These are phyloP conservation scores for Calycopis cecrops DNA, from an alignment of 1,140 invertebrate genomes.

Conservation along the genomic window DNA sequence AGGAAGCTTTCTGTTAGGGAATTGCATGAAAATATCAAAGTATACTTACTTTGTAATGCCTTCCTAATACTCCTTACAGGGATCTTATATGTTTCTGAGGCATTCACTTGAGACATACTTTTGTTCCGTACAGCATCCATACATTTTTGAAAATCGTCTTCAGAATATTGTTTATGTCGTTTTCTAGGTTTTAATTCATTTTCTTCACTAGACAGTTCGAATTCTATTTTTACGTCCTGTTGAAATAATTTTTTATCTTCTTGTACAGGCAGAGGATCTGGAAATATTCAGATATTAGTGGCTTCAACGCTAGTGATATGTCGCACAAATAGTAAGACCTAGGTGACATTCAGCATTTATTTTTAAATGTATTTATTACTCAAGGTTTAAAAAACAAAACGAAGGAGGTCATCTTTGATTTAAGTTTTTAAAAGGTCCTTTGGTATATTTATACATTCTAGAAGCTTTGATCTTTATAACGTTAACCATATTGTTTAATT, in stretches of 20 bases:
- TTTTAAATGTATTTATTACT: no score
- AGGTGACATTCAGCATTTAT: no score
- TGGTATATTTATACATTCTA: no score
- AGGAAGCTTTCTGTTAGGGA: background rate
- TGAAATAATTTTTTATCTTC: slow-evolving; percentile 2
- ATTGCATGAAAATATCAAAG: background rate
- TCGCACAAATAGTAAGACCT: no score
- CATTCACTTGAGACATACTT: slow-evolving; percentile 22
- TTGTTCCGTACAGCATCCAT: slow-evolving; percentile 22
- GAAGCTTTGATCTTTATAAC: no score
- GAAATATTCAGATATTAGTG: background rate
- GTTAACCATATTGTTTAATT: no score
- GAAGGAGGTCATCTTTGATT: no score
- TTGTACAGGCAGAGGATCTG: slow-evolving; percentile 11
- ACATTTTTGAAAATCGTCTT: slow-evolving; percentile 25
- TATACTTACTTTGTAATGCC: slow-evolving; percentile 25
- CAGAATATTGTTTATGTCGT: slow-evolving; percentile 19
- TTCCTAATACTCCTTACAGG: slow-evolving; percentile 21
- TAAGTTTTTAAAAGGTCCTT: no score
- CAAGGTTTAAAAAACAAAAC: no score
- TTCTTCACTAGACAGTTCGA: background rate
- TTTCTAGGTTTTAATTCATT: background rate
- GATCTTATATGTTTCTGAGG: slow-evolving; percentile 22
- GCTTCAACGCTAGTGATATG: no score
- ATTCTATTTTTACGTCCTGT: background rate